Evolutionary conservation across 2,113 vertebrate genomes (phyloP).

Genomic region (Chamaetylas fuelleborni): DNA sequence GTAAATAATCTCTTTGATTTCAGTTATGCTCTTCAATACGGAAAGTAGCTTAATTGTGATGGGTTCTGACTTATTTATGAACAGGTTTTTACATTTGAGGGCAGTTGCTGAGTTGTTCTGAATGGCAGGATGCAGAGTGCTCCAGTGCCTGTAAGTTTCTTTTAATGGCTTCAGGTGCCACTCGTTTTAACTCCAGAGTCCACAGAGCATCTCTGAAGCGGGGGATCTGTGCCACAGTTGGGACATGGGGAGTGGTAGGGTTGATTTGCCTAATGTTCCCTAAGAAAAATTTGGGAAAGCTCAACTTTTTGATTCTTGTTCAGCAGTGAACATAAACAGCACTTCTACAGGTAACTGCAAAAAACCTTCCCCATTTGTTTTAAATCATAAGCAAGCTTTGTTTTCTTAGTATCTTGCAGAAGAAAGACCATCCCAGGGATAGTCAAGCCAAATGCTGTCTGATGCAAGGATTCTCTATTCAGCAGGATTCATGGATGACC

Average conservation of each 20-base stretch:
- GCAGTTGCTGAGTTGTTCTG: background rate
- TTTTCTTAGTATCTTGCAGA: background rate
- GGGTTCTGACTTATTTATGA: background rate
- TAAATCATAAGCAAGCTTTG: background rate
- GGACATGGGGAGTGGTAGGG: background rate
- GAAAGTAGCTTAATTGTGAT: constrained; percentile 33
- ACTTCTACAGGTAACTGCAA: background rate
- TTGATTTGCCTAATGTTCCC: background rate
- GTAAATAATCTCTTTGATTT: constrained; percentile 19
- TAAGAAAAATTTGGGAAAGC: background rate
- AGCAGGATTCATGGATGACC: background rate
- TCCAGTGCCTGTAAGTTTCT: background rate
- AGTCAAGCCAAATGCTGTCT: background rate
- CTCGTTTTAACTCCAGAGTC: background rate
- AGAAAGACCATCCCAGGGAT: background rate
- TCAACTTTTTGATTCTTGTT: background rate
- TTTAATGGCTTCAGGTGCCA: background rate
- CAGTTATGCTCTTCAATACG: background rate
- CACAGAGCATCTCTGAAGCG: background rate
- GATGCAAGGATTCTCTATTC: background rate
- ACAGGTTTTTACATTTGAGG: background rate
- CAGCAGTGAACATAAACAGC: background rate
- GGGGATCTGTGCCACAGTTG: background rate
- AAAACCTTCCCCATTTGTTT: background rate
- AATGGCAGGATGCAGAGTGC: background rate